phyloP scores from a whole-genome alignment of 2,797 vertebrate species.

The Sebastes taczanowskii region DNA sequence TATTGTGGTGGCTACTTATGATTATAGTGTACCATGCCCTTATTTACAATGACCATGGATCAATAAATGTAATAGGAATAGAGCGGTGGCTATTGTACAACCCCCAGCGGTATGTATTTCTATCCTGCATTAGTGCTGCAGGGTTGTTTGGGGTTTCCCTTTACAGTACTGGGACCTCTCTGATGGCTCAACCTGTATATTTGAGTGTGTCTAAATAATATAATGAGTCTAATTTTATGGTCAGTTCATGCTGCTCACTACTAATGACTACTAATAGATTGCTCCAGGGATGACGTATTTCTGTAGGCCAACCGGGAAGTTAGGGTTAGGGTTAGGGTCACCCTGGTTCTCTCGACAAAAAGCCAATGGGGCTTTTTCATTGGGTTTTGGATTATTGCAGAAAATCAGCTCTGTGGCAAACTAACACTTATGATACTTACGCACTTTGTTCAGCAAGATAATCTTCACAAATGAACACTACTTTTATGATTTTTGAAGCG shows the following conservation, averaged over 20 bases:
- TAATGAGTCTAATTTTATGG: neutral
- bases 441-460: too few relatives aligned
- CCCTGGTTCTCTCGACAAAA: too few relatives aligned
- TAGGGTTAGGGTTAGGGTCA: too few relatives aligned
- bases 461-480: too few relatives aligned
- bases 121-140: neutral
- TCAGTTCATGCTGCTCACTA: neutral
- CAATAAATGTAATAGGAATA: slow-evolving; percentile 11
- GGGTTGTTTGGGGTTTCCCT: neutral
- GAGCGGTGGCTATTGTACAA: neutral
- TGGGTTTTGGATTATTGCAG: too few relatives aligned
- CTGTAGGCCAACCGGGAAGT: too few relatives aligned
- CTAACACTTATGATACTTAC: too few relatives aligned
- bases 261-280: neutral
- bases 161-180: neutral
- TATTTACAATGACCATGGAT: slow-evolving; percentile 8
- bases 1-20: neutral
- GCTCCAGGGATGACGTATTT: too few relatives aligned
- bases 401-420: too few relatives aligned
- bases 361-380: too few relatives aligned
- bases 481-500: too few relatives aligned
- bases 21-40: neutral
- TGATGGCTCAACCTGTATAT: neutral
- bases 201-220: neutral
- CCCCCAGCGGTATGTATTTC: neutral